Conservation (phyloP, 1,140 invertebrate genomes). For the Habropoda laboriosa region DNA sequence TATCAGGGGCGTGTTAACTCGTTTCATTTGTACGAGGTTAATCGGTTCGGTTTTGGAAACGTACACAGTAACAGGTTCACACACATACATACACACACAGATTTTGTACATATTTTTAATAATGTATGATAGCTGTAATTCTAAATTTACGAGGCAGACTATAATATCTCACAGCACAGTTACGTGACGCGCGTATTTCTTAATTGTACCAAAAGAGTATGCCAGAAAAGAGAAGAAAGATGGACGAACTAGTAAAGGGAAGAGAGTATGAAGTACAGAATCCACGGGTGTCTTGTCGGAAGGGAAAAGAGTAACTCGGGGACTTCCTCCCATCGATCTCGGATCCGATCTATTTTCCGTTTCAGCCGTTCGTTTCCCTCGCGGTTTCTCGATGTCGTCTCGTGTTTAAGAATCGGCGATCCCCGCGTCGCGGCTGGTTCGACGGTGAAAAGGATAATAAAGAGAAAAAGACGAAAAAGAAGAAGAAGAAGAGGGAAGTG, state of each 20-base stretch:
- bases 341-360: slow-evolving; percentile 7
- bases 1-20: no score
- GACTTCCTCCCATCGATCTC: slow-evolving; percentile 10
- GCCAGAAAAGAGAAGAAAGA: not conserved
- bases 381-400: slow-evolving; percentile 45
- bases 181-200: not conserved
- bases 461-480: not conserved
- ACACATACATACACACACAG: slow-evolving; percentile 2
- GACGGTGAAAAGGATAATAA: not conserved
- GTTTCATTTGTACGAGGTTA: no score
- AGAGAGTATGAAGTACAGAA: not conserved
- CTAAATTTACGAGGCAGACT: not conserved
- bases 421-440: not conserved
- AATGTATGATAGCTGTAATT: slow-evolving; percentile 36
- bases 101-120: slow-evolving; percentile 55
- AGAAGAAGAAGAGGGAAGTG: not conserved
- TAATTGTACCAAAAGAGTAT: not conserved
- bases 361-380: slow-evolving; percentile 28
- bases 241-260: not conserved
- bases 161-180: not conserved
- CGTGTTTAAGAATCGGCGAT: not conserved
- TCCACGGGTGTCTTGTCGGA: not conserved
- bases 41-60: not conserved
- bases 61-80: not conserved
- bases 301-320: not conserved